Base-by-base conservation (phyloP, 2,888 invertebrate species). In the Athalia rosae region DNA sequence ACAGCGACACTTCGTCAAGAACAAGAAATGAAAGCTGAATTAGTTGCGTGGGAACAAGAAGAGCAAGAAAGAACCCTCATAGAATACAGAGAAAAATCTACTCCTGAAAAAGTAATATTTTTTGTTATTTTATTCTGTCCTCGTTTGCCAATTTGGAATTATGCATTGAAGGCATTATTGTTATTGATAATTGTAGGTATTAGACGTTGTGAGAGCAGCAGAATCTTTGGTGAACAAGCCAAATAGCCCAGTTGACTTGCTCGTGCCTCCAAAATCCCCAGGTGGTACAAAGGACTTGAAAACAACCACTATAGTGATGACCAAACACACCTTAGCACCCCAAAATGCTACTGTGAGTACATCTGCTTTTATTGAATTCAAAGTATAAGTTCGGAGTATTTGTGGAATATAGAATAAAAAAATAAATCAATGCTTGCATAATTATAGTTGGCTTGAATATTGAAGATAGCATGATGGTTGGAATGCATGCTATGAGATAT, bases 271-370 rank as follows among this genome's bases (percentile, higher is more conserved):
- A 45, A 96, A 95, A 85, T 96, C 96, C 77, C 96, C 96, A 0
- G 92, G 92, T 74, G 92, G 92, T 79, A 91, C 92, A 43, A 93
- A 93, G 87, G 93, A 93, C 85, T 91, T 93, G 82, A 97, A 97
- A 92, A 97, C 97, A 78, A 97, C 97, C 81, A 97, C 97, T 9
- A 95, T 97, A 85, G 97, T 97, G 78, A 97, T 97, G 96, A 97
- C 96, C 90, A 97, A 97, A 90, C 97, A 97, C 90, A 97, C 97
- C 78, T 92, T 96, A 85, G 96, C 96, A 85, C 93, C 94, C 86
- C 95, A 95, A 91, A 92, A 91, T 83, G 90, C 90, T 80, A 91
- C 92, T 89, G 93, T 93, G 89, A 92, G 93, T 92, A 81, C 69
- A 78, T 6, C 7, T 9, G 6, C 50, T 7, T 13, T 71, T 0